Evolutionary conservation across 2,888 invertebrate species (phyloP).

Genomic region (Nephrotoma guestfalica): DNA sequence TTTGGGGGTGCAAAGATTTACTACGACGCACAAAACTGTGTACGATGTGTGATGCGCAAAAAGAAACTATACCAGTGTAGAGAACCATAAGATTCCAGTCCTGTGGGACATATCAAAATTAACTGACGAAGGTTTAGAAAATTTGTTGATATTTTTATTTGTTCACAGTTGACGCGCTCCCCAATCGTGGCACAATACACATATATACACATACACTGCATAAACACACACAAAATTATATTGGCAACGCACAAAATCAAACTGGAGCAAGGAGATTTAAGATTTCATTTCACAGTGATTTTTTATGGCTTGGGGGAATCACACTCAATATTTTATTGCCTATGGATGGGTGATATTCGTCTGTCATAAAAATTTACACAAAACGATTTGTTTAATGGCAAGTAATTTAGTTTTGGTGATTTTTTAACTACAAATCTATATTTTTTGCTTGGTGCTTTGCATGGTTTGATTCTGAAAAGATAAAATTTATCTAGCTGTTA

Average conservation of each 20-base stretch:
- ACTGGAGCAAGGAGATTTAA: not conserved
- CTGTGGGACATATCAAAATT: not conserved
- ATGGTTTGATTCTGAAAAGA: too few relatives aligned
- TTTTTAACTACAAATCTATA: not conserved
- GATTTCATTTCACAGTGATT: not conserved
- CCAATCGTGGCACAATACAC: not conserved
- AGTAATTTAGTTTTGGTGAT: not conserved
- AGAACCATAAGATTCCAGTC: not conserved
- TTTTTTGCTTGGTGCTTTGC: not conserved
- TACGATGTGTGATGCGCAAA: not conserved
- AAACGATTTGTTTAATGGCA: not conserved
- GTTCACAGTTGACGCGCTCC: not conserved
- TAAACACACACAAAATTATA: not conserved
- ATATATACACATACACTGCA: not conserved
- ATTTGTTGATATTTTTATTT: not conserved
- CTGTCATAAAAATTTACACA: not conserved
- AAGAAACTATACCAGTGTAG: not conserved
- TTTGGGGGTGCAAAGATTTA: not conserved
- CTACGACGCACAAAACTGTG: not conserved
- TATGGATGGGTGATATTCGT: not conserved
- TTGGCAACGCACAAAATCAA: not conserved
- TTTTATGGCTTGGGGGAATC: not conserved
- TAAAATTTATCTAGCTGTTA: too few relatives aligned
- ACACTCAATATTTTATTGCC: not conserved
- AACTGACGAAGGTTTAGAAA: not conserved